phyloP scores from a whole-genome alignment of 2,797 vertebrate genomes.

The Anas flavirostris region DNA sequence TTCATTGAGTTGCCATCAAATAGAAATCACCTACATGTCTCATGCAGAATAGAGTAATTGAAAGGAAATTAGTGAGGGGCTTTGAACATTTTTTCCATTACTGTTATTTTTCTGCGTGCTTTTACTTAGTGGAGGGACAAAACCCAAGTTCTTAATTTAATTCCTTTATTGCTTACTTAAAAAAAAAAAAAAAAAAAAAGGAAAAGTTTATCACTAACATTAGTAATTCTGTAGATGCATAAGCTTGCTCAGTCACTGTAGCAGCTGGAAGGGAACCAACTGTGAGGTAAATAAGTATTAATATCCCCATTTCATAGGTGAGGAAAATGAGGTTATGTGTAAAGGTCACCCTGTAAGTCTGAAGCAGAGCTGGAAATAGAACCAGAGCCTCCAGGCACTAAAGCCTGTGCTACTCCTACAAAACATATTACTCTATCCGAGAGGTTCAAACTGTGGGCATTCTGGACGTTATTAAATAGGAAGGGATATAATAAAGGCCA shows the following conservation, averaged over 20 bases:
- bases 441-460: background rate
- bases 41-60: background rate
- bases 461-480: background rate
- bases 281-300: constrained; percentile 67
- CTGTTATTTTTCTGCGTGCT: background rate
- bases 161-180: background rate
- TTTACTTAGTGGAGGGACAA: background rate
- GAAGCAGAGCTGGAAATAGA: constrained; percentile 63
- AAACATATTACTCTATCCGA: background rate
- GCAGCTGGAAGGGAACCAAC: constrained; percentile 65
- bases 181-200: background rate
- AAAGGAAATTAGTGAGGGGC: background rate
- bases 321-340: constrained; percentile 44
- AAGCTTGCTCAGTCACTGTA: constrained; percentile 40
- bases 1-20: background rate
- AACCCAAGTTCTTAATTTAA: background rate
- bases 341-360: constrained; percentile 57
- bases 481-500: background rate
- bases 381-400: constrained; percentile 46
- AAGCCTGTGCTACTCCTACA: constrained; percentile 28
- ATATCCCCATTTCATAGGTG: constrained; percentile 51
- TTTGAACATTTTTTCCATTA: background rate
- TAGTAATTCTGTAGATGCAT: constrained; percentile 37
- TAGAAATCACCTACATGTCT: background rate
- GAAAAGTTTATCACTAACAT: constrained; percentile 1